A percentile compares a stretch with the other conserved stretches of the same genome.
phyloP scores from a whole-genome alignment of 2,888 invertebrate genomes.

The Lasioglossum vierecki region DNA sequence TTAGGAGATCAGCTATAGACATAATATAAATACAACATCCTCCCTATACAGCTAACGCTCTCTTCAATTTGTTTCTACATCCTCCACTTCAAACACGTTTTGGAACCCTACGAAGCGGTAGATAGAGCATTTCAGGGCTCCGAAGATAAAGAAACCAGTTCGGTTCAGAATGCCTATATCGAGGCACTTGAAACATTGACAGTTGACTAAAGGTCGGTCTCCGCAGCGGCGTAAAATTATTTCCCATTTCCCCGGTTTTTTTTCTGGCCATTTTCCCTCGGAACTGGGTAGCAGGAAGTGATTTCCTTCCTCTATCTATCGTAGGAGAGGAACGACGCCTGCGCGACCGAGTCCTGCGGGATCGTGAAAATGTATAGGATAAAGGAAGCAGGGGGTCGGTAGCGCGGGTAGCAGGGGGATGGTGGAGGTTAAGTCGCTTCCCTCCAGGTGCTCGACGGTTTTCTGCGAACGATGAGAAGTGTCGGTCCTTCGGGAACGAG shows the following conservation, averaged over 20 bases:
- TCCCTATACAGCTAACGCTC: neutral
- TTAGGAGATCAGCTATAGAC: neutral
- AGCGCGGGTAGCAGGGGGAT: neutral
- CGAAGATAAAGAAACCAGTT: neutral
- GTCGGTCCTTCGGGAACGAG: conserved; percentile 39
- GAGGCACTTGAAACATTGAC: neutral
- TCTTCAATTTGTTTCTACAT: neutral
- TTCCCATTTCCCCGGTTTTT: neutral
- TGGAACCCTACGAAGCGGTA: neutral
- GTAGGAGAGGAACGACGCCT: conserved; percentile 41
- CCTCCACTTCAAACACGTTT: neutral
- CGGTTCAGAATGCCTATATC: neutral
- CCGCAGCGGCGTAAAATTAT: neutral
- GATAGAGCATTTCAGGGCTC: neutral
- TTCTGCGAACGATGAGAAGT: conserved; percentile 30
- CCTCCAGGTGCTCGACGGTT: conserved; percentile 17
- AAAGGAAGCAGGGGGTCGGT: conserved; percentile 33
- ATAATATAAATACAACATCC: neutral
- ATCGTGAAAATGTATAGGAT: conserved; percentile 66
- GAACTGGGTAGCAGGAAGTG: conserved; percentile 4
- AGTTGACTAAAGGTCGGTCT: neutral
- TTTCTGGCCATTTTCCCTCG: conserved; percentile 8
- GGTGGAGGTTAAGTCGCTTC: conserved; percentile 19
- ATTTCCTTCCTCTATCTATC: conserved; percentile 49
- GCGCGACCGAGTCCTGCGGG: conserved; percentile 47